Base-by-base conservation (phyloP, 2,797 vertebrate species). In the Sparidentex hasta region DNA sequence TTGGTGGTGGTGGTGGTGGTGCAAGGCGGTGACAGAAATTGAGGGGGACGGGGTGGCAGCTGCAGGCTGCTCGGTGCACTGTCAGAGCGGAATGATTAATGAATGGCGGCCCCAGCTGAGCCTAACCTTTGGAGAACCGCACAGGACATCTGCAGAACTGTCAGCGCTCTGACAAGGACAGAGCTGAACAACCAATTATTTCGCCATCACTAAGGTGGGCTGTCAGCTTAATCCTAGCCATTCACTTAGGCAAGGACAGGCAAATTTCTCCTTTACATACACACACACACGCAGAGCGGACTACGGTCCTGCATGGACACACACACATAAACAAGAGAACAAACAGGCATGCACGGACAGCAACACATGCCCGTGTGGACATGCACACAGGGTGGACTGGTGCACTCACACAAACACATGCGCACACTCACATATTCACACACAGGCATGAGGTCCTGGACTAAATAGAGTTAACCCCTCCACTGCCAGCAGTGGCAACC, bases 151-250 rank as follows among this genome's bases (percentile, higher is more conserved):
- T 98, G 98, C 97, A 97, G 96, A 97, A 98, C 98, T 99, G 98
- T 99, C 98, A 99, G 96, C 93, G 96, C 97, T 97, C 96, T 99
- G 98, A 99, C 98, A 99, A 99, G 98, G 98, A 99, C 98, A 97
- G 97, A 98, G 98, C 98, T 98, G 98, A 99, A 98, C 98, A 98
- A 99, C 98, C 98, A 99, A 99, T 99, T 99, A 99, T 99, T 98
- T 98, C 97, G 97, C 97, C 98, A 98, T 99, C 98, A 98, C 97
- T 98, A 98, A 98, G 98, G 98, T 99, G 97, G 98, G 97, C 97
- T 99, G 98, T 99, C 98, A 99, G 97, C 98, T 98, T 98, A 98
- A 98, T 99, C 98, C 98, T 95, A 97, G 98, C 97, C 97, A 98
- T 97, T 98, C 97, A 97, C 97, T 98, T 98, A 97, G 96, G 98